Conservation (phyloP, 2,888 invertebrate species). For the Linyphia triangularis region DNA sequence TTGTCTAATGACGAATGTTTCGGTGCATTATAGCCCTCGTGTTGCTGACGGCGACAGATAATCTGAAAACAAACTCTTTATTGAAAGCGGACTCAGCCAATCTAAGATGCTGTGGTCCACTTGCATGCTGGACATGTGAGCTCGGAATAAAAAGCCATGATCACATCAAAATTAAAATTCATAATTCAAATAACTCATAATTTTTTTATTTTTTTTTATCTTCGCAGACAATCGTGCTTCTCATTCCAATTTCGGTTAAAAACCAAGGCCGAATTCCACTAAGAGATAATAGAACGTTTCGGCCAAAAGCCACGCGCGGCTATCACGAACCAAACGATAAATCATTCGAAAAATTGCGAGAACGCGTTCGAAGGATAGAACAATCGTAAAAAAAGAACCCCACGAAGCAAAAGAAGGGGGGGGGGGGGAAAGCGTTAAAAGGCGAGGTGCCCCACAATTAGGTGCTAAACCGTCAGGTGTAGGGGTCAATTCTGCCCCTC, state of each 20-base stretch:
- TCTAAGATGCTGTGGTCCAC: no score
- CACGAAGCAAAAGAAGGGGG: neutral
- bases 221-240: neutral
- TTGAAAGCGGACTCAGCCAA: no score
- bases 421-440: neutral
- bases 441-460: constrained; percentile 68
- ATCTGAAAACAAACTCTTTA: no score
- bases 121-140: no score
- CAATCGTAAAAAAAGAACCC: constrained; percentile 14
- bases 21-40: no score
- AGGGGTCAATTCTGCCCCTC: constrained; percentile 38
- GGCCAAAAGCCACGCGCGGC: constrained; percentile 41
- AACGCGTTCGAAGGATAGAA: neutral
- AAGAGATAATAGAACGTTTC: constrained; percentile 6
- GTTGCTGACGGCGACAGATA: no score
- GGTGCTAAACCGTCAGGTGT: constrained; percentile 73
- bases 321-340: constrained; percentile 48
- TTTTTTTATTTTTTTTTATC: no score
- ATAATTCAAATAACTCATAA: no score
- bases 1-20: no score
- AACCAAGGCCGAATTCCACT: neutral
- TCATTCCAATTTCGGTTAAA: no score
- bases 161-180: no score
- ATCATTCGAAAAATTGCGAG: constrained; percentile 51
- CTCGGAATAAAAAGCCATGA: no score